Base-by-base conservation (phyloP, 2,797 vertebrate genomes). In the Syngnathus acus region DNA sequence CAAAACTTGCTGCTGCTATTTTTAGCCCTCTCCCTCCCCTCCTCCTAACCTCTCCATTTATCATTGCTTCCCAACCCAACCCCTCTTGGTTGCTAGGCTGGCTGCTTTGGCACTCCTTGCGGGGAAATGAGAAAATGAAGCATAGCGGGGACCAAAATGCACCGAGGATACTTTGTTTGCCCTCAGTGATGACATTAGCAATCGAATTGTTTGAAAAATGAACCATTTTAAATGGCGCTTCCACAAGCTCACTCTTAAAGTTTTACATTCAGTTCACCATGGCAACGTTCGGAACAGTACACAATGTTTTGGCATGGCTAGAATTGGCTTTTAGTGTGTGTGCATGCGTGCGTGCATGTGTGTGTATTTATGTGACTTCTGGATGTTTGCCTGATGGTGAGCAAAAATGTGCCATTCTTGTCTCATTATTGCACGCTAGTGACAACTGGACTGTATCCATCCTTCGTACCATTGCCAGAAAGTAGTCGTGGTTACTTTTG, bases 1-100 rank as follows among this genome's bases (percentile, higher is more conserved):
- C 78, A 79, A 81, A 81, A 76, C 74, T 77, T 54, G 48, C 67
- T 81, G 62, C 13, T 62, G 68, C 88, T 91, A 90, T 91, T 89
- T 90, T 86, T 89, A 89, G 82, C 66, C 19, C 59, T 62, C 69
- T 23, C 64, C 68, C 42, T 63, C 68, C 16, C 47, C 26, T 26
- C 26, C 26, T 26, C 26, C 26, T 2, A 26, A 62, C 21, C 64
- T 23, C 13, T 26, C n/a, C n/a, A 62, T 62, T 23, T n/a, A 45
- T 45, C 19, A n/a, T 23, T 61, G 10, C 11, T 10, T 6, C 26
- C 40, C 40, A 26, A 37, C 57, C 9, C 8, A 59, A n/a, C 60
- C 40, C 60, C 21, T 26, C 21, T 45, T 21, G 40, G 40, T 62
- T 62, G 60, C 60, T 62, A 45, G 60, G 60, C 60, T 62, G 60